These are phyloP conservation scores for Drosophila ananassae DNA, from an alignment of 1,140 invertebrate genomes.

Conservation along the genomic window DNA sequence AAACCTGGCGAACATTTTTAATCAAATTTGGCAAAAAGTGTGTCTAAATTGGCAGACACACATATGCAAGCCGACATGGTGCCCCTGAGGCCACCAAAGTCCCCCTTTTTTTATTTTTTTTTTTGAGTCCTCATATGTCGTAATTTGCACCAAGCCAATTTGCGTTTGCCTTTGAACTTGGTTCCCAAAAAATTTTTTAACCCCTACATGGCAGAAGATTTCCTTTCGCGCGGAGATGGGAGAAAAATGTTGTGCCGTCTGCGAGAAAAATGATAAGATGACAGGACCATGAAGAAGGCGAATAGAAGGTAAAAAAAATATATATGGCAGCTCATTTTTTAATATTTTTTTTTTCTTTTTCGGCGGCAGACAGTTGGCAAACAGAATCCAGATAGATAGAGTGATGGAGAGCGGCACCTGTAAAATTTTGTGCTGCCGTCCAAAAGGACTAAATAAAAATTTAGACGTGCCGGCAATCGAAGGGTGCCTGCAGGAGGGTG, in stretches of 20 bases:
- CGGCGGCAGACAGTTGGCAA: constrained; percentile 70
- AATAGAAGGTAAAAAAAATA: constrained; percentile 49
- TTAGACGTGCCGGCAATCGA: constrained; percentile 32
- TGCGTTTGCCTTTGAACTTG: constrained; percentile 76
- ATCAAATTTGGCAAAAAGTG: constrained; percentile 78
- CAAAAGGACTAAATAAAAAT: constrained; percentile 57
- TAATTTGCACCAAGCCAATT: constrained; percentile 75
- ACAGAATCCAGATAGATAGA: constrained; percentile 53
- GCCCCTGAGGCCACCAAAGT: constrained; percentile 29
- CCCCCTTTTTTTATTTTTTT: neutral
- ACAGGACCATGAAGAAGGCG: constrained; percentile 67
- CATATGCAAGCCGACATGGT: constrained; percentile 43
- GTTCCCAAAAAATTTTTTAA: constrained; percentile 60
- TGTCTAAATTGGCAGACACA: constrained; percentile 78
- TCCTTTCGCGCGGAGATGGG: constrained; percentile 11
- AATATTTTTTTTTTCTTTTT: constrained; percentile 53
- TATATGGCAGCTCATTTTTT: constrained; percentile 77
- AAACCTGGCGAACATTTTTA: constrained; percentile 64
- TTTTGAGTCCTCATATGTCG: constrained; percentile 54
- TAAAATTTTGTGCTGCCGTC: constrained; percentile 41
- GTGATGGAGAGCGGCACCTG: constrained; percentile 54
- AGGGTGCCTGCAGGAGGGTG: too few relatives aligned
- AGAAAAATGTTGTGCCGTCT: constrained; percentile 41
- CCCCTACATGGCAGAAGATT: constrained; percentile 48
- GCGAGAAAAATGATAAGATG: constrained; percentile 80